phyloP scores from a whole-genome alignment of 2,113 vertebrate species.

The Pagrus major region DNA sequence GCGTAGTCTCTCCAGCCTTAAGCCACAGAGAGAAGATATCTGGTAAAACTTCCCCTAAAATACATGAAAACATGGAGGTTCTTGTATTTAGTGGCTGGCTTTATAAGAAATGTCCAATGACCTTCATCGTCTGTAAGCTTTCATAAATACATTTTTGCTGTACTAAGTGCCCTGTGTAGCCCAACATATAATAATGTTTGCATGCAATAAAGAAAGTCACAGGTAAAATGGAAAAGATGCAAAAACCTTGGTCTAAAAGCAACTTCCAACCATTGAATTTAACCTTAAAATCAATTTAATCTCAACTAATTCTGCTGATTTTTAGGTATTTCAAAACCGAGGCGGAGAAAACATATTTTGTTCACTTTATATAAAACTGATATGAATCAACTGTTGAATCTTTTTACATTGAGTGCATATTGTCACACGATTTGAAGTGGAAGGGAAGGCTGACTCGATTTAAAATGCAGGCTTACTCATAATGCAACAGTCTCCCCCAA shows the following conservation, averaged over 20 bases:
- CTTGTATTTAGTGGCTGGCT: background rate
- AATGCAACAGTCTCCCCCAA: conserved; percentile 12
- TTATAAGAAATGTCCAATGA: too few species aligned
- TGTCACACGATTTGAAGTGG: background rate
- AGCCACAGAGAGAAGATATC: background rate
- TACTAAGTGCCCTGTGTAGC: background rate
- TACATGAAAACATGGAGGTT: background rate
- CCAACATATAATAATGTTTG: background rate
- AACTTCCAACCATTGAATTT: background rate
- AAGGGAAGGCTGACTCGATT: background rate
- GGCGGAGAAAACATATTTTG: background rate
- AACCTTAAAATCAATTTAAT: background rate
- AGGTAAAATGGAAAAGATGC: background rate
- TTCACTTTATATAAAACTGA: background rate
- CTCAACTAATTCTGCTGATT: background rate
- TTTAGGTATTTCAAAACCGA: background rate
- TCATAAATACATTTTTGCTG: background rate
- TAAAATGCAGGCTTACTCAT: background rate
- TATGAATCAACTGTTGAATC: background rate
- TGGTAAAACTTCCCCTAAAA: background rate
- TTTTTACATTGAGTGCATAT: background rate
- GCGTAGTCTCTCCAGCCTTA: background rate
- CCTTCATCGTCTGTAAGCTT: background rate
- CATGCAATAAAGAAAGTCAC: background rate
- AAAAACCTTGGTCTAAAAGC: background rate